Conservation (phyloP, 1,140 invertebrate species). For the Penaeus chinensis region DNA sequence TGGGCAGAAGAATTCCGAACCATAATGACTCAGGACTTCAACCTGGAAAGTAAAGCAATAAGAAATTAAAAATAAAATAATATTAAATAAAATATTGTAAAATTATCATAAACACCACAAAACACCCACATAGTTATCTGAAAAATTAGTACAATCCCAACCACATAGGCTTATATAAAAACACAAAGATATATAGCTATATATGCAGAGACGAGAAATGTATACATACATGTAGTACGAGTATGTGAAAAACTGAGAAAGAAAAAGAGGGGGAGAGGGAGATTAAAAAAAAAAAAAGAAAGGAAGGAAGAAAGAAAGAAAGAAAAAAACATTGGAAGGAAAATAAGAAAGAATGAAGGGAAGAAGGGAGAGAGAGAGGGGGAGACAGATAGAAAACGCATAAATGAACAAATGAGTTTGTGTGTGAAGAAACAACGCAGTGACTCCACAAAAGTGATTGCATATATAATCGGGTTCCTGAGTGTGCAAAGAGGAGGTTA, state of each 20-base stretch:
- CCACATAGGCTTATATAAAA: neutral
- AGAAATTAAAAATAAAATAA: conserved; percentile 18
- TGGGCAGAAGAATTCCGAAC: conserved; percentile 97
- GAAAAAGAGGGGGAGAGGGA: neutral
- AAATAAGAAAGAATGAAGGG: too few species aligned
- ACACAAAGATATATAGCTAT: conserved; percentile 18
- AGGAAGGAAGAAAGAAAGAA: too few species aligned
- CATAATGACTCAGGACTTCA: conserved; percentile 92
- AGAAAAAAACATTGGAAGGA: too few species aligned
- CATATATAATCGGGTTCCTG: too few species aligned
- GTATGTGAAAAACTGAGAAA: too few species aligned
- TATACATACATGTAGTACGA: neutral
- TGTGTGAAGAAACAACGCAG: too few species aligned
- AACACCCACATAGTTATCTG: neutral
- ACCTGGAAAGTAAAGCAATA: conserved; percentile 68
- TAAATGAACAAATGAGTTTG: too few species aligned
- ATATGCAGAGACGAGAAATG: too few species aligned
- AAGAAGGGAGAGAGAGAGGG: too few species aligned
- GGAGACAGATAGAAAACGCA: too few species aligned
- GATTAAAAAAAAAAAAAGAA: neutral
- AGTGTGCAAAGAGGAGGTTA: too few species aligned
- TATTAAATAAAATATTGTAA: neutral
- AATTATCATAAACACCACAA: conserved; percentile 12
- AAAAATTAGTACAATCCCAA: neutral
- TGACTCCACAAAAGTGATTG: too few species aligned